Conservation (phyloP, 2,113 vertebrate genomes). For the Pedetes capensis region DNA sequence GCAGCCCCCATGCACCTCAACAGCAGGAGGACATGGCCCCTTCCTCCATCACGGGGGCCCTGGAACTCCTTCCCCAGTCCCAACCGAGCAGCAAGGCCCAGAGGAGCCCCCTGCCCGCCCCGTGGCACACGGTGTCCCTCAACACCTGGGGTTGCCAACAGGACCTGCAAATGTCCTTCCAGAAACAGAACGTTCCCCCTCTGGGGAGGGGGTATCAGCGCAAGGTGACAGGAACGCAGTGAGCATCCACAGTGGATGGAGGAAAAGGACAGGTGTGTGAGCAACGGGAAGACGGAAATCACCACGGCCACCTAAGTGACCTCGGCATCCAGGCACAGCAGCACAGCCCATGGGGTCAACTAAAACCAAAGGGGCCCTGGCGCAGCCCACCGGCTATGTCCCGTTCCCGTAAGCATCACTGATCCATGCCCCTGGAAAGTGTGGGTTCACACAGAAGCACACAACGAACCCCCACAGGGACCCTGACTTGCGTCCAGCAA, state of each 20-base stretch:
- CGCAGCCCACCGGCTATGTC: too few relatives aligned
- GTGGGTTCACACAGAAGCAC: too few relatives aligned
- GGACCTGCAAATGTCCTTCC: background rate
- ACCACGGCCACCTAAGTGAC: background rate
- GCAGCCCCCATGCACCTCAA: too few relatives aligned
- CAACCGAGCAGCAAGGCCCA: too few relatives aligned
- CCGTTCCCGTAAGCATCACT: too few relatives aligned
- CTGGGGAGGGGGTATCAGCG: background rate
- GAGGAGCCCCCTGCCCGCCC: too few relatives aligned
- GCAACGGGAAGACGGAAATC: background rate
- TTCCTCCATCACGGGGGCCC: too few relatives aligned
- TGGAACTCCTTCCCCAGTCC: too few relatives aligned
- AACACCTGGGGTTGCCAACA: background rate
- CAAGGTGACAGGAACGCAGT: background rate
- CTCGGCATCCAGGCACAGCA: background rate
- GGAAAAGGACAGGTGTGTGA: background rate
- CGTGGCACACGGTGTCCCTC: background rate
- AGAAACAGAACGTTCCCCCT: background rate
- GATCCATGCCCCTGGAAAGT: fast-evolving
- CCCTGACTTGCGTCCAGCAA: too few relatives aligned
- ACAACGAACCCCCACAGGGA: too few relatives aligned
- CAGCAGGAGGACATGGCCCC: too few relatives aligned
- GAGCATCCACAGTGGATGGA: background rate
- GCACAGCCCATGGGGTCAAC: background rate
- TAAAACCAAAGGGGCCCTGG: background rate